Evolutionary conservation across 2,113 vertebrate species (phyloP), one percentile per base, ranked within the genome.

Genomic region (Anarhynchus alexandrinus): DNA sequence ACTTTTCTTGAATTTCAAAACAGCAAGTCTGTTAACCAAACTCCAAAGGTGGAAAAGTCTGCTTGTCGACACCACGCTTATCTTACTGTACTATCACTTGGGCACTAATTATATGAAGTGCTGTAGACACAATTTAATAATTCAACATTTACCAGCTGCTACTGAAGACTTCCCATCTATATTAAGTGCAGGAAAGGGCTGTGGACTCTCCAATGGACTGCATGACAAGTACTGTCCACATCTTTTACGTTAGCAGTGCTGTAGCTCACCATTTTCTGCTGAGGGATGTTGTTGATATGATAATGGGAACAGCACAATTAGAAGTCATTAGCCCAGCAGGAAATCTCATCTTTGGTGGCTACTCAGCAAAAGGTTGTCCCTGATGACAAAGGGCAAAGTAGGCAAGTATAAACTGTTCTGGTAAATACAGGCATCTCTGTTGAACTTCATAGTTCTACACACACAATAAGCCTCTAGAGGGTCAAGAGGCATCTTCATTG

Each of bases 1-100:
- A 90, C 74, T 94, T 91, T 49, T 87, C 74, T n/a, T 95, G 95
- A 96, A 97, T 94, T 97, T 79, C 76, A 95, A 93, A 96, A 77
- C 47, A 96, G 78, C 70, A 43, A 84, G 57, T 45, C 73, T 81
- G 65, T 81, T 94, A 96, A 85, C 93, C 61, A 93, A 82, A 96
- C 73, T 93, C 90, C 0, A 2, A 89, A 93, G 77, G 80, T 90
- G 58, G 88, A 95, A 96, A 91, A 82, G 51, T 86, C 81, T 76
- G 34, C 52, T 62, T 96, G 80, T 95, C 18, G 25, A 90, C 64
- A 83, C 61, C 4, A 15, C 51, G 65, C 57, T 96, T 93, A 95
- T 90, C 92, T 90, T 11, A 3, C 69, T 94, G 32, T 38, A 76
- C 43, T 85, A 97, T 70, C 65, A 91, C 29, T 61, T 94, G 87